Base-by-base conservation (phyloP, 2,888 invertebrate species). In the Metopia argyrocephala region DNA sequence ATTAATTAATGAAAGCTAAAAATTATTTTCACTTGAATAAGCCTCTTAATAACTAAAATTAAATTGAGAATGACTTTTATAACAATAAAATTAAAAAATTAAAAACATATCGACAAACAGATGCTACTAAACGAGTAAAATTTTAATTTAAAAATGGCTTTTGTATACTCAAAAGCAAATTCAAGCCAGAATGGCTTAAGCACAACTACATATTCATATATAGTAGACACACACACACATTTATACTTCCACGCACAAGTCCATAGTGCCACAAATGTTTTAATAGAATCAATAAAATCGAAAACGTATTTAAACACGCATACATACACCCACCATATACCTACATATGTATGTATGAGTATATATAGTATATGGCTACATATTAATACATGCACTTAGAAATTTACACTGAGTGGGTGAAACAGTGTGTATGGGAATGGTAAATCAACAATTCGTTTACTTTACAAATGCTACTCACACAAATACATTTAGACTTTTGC, bases 281-380 rank as follows among this genome's bases (percentile, higher is more conserved):
- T 65, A 70, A 70, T 65, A 64, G 31, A 70, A 69, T 65, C 70
- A 70, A 76, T 70, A 70, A 57, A 76, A 18, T 65, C 27, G 65
- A 65, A 61, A 76, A 79, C 81, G 83, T 82, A 84, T 83, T 83
- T 84, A 76, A 59, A 76, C 68, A 31, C 57, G 64, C 65, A 80
- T 68, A 56, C 9, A 1, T 7, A 28, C 38, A 12, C 6, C 5
- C 18, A 27, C 31, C 31, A 2, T 12, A n/a, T n/a, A n/a, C n/a
- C n/a, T n/a, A n/a, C n/a, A n/a, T n/a, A n/a, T n/a, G n/a, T n/a
- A n/a, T n/a, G n/a, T n/a, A n/a, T n/a, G n/a, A n/a, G n/a, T n/a
- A n/a, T n/a, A n/a, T n/a, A n/a, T n/a, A n/a, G n/a, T n/a, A n/a
- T 3, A 5, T 31, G 6, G 1, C 9, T 12, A 1, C 1, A 31